Percentiles rank a stretch among this genome's conserved stretches.
Evolutionary conservation across 2,797 vertebrate genomes (phyloP).

Genomic region (Dromococcyx pavoninus): DNA sequence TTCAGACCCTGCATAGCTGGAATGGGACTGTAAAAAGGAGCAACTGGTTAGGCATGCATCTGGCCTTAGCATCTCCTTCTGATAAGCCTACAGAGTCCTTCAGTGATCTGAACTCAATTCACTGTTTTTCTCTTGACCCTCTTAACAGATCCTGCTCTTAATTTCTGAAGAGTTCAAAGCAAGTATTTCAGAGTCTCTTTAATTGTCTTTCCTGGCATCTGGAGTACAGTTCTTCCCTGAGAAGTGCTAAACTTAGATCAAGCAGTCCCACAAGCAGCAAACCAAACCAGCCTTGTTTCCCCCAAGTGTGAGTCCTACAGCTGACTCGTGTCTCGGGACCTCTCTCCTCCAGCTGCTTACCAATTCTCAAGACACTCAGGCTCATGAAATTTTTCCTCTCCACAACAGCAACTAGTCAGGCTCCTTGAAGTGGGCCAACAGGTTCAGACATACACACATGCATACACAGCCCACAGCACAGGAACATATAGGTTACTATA

Average conservation of each 20-base stretch:
- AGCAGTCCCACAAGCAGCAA: slow-evolving; percentile 5
- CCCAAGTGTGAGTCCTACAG: neutral
- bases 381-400: neutral
- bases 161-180: slow-evolving; percentile 15
- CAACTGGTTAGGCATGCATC: neutral
- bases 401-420: neutral
- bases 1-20: neutral
- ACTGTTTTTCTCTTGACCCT: neutral
- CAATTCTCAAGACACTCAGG: neutral
- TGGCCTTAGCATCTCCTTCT: neutral
- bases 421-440: neutral
- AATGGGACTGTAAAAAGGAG: neutral
- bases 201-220: neutral
- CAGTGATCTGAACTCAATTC: neutral
- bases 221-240: slow-evolving; percentile 19
- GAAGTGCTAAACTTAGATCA: slow-evolving; percentile 16
- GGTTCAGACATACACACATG: neutral
- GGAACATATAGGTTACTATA: neutral
- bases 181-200: slow-evolving; percentile 1
- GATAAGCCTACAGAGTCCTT: neutral
- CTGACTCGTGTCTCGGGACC: neutral
- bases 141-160: neutral
- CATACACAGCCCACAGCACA: neutral
- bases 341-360: neutral
- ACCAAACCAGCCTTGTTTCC: neutral